phyloP scores from a whole-genome alignment of 2,888 invertebrate species.

The Portevinia maculata region DNA sequence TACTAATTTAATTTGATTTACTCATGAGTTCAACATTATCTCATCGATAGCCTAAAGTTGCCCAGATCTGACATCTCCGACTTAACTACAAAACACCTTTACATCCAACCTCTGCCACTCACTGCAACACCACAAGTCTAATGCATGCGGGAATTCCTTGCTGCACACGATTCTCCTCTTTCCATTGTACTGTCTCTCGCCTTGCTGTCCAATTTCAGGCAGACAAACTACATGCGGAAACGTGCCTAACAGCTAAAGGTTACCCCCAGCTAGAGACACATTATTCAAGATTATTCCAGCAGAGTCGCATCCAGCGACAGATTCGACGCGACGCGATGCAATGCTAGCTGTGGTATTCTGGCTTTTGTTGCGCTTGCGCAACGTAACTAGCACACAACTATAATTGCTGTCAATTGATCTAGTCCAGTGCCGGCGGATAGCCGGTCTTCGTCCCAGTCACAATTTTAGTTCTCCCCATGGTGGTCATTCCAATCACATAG shows the following conservation, averaged over 20 bases:
- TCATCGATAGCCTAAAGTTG: constrained; percentile 68
- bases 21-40: constrained; percentile 66
- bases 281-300: constrained; percentile 65
- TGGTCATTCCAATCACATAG: constrained; percentile 66
- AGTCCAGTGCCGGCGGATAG: constrained; percentile 67
- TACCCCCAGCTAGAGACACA: constrained; percentile 71
- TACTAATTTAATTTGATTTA: constrained; percentile 65
- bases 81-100: constrained; percentile 65
- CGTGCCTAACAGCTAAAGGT: constrained; percentile 63
- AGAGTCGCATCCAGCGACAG: constrained; percentile 33
- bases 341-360: constrained; percentile 38
- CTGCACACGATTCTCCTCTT: constrained; percentile 61
- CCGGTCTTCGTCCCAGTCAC: constrained; percentile 48
- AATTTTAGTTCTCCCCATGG: constrained; percentile 37
- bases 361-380: constrained; percentile 55
- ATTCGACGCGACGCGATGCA: constrained; percentile 34
- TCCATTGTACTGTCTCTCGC: constrained; percentile 45
- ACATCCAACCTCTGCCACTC: constrained; percentile 35
- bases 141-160: constrained; percentile 26
- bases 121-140: constrained; percentile 8
- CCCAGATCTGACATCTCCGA: constrained; percentile 66
- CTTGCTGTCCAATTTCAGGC: constrained; percentile 6
- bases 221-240: constrained; percentile 65
- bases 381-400: constrained; percentile 71
- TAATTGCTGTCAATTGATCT: constrained; percentile 74